Evolutionary conservation across 2,797 vertebrate species (phyloP).

Genomic region (Alcedo quadribrachys): DNA sequence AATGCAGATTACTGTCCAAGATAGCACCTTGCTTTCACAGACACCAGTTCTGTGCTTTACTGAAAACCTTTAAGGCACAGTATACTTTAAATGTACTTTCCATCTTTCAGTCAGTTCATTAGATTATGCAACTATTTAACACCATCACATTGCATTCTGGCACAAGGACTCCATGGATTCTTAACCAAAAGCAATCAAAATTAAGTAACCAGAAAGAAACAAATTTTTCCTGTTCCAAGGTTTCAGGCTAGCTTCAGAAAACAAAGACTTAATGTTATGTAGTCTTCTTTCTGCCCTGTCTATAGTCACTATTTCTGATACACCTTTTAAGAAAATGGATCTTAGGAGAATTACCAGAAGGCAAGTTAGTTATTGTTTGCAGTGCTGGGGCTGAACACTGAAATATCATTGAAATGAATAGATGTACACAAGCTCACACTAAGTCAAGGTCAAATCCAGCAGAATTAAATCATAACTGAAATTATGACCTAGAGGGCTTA

Average conservation of each 20-base stretch:
- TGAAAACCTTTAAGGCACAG: neutral
- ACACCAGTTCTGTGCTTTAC: neutral
- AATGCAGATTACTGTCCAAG: neutral
- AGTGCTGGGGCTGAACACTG: neutral
- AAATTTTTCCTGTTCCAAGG: neutral
- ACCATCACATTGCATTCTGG: neutral
- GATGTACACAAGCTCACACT: neutral
- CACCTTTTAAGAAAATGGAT: neutral
- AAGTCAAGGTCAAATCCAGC: constrained; percentile 9
- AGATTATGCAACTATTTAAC: neutral
- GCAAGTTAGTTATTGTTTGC: neutral
- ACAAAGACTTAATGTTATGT: neutral
- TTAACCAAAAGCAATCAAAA: neutral
- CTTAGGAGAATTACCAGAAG: neutral
- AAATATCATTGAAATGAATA: neutral
- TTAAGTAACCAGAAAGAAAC: neutral
- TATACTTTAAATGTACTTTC: neutral
- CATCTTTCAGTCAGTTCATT: neutral
- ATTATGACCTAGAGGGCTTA: neutral
- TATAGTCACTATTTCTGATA: neutral
- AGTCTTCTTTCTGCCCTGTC: neutral
- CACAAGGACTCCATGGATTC: neutral
- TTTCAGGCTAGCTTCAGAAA: neutral
- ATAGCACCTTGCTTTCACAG: neutral
- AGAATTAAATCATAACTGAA: neutral